Evolutionary conservation across 2,113 vertebrate genomes (phyloP), one percentile per base, ranked within the genome.

Genomic region (Rutilus rutilus): DNA sequence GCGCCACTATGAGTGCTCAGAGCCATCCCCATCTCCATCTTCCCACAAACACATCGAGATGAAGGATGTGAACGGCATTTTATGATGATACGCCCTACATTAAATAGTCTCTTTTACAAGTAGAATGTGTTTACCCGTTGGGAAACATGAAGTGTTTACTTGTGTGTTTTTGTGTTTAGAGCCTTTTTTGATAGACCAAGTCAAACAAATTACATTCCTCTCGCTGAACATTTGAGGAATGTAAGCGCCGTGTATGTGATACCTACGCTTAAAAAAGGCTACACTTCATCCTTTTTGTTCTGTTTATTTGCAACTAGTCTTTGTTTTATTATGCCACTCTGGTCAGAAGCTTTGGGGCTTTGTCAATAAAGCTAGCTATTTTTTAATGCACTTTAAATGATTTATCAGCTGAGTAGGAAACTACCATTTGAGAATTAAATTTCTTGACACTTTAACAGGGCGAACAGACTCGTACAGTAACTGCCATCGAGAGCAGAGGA

Each of bases 61-160:
- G 89, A 93, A 87, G 86, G 86, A 92, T 90, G 87, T 82, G 89
- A 91, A 88, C 33, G 71, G 54, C 65, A 78, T 90, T 93, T 92
- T 89, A 91, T 91, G 90, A 91, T 91, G 90, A 92, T 86, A 69
- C 69, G 23, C 45, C 78, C 88, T 60, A 87, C 86, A 88, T 90
- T 83, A 88, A 86, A 88, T 86, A 78, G 42, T 80, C 76, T 86
- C 45, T 74, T 91, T 87, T 81, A 79, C n/a, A 59, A 84, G 89
- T 90, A 88, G 89, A 90, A 82, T 74, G 84, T 91, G 91, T 92
- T 94, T 93, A 90, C 86, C 30, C n/a, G n/a, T 50, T 39, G 80
- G 52, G 60, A 83, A 69, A 78, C 80, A 59, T 52, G 42, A 5
- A 76, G 59, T 86, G 87, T 88, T 74, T 88, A 78, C 84, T 78